Evolutionary conservation across 2,113 vertebrate genomes (phyloP), one percentile per base, ranked within the genome.

Genomic region (Myocastor coypus): DNA sequence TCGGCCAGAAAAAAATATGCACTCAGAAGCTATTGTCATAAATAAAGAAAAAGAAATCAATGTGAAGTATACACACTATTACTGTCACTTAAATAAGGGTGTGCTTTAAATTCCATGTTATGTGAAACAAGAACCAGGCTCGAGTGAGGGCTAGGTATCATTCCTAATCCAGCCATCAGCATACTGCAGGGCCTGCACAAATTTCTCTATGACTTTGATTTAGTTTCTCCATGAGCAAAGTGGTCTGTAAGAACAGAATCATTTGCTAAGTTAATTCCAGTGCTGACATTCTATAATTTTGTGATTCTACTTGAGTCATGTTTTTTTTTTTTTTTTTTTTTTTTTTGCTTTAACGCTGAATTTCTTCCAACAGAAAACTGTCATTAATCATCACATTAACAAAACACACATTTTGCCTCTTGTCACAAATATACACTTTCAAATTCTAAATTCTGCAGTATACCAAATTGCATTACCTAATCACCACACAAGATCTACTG

Each of bases 361-460:
- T 87, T 87, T 92, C 34, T 92, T 69, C 63, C 64, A 86, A 63
- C 11, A 81, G 77, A 92, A 95, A 96, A 82, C 34, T 59, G 24
- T 71, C 52, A 85, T 80, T 88, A 94, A 92, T n/a, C 59, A 87
- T 96, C 81, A 93, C 90, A 94, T 86, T 50, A 94, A 16, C 57
- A 94, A 93, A 87, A 81, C 81, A 91, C 5, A n/a, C 10, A 94
- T 61, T 90, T 95, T 93, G 80, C 16, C 16, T 96, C 92, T 75
- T 16, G 91, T 83, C 40, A 19, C 94, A 93, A 89, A 77, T 63
- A 85, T 37, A 42, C 5, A 57, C 69, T 12, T 97, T 40, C 7
- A 83, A 93, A 88, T 32, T 81, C 66, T 69, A 64, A 90, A 88
- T 66, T 87, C 22, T n/a, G 22, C 7, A 83, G 46, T 61, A 50